Conservation (phyloP, 2,797 vertebrate genomes). For the Urosaurus nigricauda region DNA sequence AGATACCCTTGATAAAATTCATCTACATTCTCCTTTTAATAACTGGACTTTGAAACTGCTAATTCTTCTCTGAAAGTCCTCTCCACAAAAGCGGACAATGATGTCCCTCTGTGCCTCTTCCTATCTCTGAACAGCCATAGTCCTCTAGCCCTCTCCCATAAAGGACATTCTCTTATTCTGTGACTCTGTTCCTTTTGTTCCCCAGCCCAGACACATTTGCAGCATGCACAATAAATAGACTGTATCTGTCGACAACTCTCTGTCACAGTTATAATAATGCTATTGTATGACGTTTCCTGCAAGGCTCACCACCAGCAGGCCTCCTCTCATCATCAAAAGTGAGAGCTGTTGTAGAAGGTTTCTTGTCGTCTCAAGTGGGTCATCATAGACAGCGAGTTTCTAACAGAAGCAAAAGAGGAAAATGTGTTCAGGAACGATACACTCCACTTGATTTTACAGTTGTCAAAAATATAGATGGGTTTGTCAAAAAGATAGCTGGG, state of each 20-base stretch:
- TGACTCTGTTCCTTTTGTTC: constrained; percentile 55
- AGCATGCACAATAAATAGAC: constrained; percentile 30
- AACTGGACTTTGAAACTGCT: constrained; percentile 9
- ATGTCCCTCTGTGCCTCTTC: constrained; percentile 36
- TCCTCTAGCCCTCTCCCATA: constrained; percentile 20
- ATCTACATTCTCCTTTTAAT: constrained; percentile 16
- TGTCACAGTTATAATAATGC: constrained; percentile 33
- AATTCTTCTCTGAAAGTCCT: constrained; percentile 27
- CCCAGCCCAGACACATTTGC: constrained; percentile 28
- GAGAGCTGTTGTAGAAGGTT: background rate
- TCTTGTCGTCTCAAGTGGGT: constrained; percentile 6
- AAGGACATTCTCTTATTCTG: constrained; percentile 33
- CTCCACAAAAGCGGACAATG: constrained; percentile 20
- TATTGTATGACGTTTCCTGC: constrained; percentile 41
- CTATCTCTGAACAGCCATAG: constrained; percentile 10
- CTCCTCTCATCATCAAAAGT: constrained; percentile 14
- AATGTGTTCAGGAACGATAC: constrained; percentile 60
- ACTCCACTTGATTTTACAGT: constrained; percentile 28
- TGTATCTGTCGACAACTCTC: constrained; percentile 40
- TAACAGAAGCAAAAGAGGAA: background rate
- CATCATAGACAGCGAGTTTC: background rate
- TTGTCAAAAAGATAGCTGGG: too few species aligned
- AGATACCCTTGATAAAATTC: constrained; percentile 21
- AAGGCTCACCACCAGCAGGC: constrained; percentile 41
- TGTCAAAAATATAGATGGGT: background rate